A percentile compares a stretch with the other conserved stretches of the same genome.
phyloP scores from a whole-genome alignment of 2,797 vertebrate species.

The Sebastes cheni region DNA sequence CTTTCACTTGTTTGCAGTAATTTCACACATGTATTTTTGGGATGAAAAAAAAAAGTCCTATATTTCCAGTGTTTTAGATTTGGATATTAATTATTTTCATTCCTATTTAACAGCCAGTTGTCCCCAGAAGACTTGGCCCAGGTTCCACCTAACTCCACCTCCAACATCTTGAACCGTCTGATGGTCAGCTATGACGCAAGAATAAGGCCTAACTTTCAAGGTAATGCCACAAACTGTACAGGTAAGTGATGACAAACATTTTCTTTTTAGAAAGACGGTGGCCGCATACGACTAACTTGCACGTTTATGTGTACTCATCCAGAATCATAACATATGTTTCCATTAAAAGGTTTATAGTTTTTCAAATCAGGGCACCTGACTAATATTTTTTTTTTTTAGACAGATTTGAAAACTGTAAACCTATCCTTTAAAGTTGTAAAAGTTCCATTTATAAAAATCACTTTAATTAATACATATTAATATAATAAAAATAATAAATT shows the following conservation, averaged over 20 bases:
- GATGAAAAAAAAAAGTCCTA: neutral
- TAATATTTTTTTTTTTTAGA: too few species aligned
- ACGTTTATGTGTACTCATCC: neutral
- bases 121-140: conserved; percentile 92
- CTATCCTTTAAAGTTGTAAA: too few species aligned
- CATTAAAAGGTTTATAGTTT: neutral
- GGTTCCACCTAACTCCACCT: conserved; percentile 93
- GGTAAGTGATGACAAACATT: neutral
- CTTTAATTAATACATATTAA: too few species aligned
- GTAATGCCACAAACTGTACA: conserved; percentile 66
- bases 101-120: conserved; percentile 81
- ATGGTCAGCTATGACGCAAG: conserved; percentile 94
- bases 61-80: neutral
- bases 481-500: too few species aligned
- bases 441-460: too few species aligned
- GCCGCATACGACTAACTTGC: neutral
- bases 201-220: conserved; percentile 98
- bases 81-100: neutral
- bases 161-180: conserved; percentile 94
- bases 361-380: neutral
- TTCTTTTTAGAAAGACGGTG: too few species aligned
- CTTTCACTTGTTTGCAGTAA: neutral
- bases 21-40: neutral
- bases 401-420: neutral
- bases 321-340: neutral